Evolutionary conservation across 2,113 vertebrate species (phyloP).

Genomic region (human (Homo sapiens)): GRCh38 chr13:112927501-112928000

Average conservation of each 20-base stretch:
- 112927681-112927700: not conserved
- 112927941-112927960: not conserved
- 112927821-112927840: not conserved
- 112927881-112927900: not conserved
- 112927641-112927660: not conserved
- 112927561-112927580: too few relatives aligned
- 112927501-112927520: not conserved
- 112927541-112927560: too few relatives aligned
- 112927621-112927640: not conserved
- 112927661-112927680: fast-evolving
- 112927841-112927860: not conserved
- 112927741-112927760: not conserved
- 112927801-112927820: not conserved
- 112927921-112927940: fast-evolving
- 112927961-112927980: not conserved
- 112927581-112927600: not conserved
- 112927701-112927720: not conserved
- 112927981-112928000: too few relatives aligned
- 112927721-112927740: not conserved
- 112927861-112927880: not conserved
- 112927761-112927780: fast-evolving
- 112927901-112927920: not conserved
- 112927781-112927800: too few relatives aligned
- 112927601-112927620: not conserved
- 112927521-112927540: not conserved